A percentile compares a stretch with the other conserved stretches of the same genome.
Conservation (phyloP, 2,888 invertebrate species). For the Protodeltote pygarga region DNA sequence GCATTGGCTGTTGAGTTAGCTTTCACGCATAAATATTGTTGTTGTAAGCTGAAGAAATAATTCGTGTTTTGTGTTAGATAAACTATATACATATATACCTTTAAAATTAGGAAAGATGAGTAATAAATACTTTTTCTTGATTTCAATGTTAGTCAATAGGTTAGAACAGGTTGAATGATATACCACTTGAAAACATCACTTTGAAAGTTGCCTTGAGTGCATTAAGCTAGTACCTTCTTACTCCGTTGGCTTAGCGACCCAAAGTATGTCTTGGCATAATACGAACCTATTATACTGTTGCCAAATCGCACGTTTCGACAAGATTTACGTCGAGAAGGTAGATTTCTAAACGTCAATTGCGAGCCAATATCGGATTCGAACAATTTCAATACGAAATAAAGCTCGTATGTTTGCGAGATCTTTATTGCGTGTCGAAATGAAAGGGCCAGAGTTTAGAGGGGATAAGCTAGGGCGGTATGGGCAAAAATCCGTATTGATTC, state of each 20-base stretch:
- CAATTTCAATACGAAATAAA: conserved; percentile 14
- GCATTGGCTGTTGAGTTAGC: conserved; percentile 33
- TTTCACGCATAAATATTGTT: conserved; percentile 3
- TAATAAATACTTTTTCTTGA: no score
- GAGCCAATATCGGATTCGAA: conserved; percentile 16
- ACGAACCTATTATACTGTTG: conserved; percentile 18
- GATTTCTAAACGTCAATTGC: conserved; percentile 6
- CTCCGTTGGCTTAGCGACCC: no score
- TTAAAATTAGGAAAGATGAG: no score
- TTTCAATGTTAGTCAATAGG: no score
- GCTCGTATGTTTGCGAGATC: background rate
- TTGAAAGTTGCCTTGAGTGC: conserved; percentile 18
- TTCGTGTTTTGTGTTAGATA: no score
- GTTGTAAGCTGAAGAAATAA: no score
- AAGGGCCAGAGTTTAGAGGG: conserved; percentile 31
- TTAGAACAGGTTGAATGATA: no score
- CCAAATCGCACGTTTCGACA: conserved; percentile 13
- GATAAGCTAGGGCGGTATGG: conserved; percentile 22
- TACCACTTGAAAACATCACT: no score
- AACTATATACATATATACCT: no score
- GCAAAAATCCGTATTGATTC: conserved; percentile 14
- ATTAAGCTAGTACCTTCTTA: no score
- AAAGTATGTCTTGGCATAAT: no score
- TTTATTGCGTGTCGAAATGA: conserved; percentile 24
- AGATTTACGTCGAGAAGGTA: conserved; percentile 1